Evolutionary conservation across 2,113 vertebrate genomes (phyloP).

Genomic region (Bubo scandiacus): DNA sequence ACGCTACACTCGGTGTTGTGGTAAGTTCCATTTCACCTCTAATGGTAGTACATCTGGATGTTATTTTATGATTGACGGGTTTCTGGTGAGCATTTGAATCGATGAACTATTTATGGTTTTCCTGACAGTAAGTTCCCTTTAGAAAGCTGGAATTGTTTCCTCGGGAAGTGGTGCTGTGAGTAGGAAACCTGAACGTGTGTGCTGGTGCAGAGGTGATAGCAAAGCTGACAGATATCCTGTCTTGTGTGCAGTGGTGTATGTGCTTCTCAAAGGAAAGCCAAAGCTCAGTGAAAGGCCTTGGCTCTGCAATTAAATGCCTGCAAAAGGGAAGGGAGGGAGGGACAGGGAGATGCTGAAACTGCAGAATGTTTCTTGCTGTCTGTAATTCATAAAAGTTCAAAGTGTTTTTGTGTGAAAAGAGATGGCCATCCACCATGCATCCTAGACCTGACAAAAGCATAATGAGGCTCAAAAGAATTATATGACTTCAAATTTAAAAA

Average conservation of each 20-base stretch:
- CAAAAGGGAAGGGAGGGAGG: background rate
- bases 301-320: background rate
- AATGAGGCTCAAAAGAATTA: background rate
- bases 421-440: background rate
- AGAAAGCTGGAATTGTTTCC: background rate
- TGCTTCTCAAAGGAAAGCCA: background rate
- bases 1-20: accelerated
- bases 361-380: background rate
- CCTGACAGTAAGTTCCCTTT: background rate
- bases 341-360: background rate
- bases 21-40: background rate
- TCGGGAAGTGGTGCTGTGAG: background rate
- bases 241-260: background rate
- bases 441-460: background rate
- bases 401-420: background rate
- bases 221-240: background rate
- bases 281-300: background rate
- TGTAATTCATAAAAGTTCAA: background rate
- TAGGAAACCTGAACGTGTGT: background rate
- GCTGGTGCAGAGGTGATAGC: background rate
- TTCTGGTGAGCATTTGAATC: background rate
- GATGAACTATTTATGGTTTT: background rate
- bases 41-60: background rate
- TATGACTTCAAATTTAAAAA: background rate
- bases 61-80: background rate